A percentile compares a stretch with the other conserved stretches of the same genome.
Conservation (phyloP, 2,113 vertebrate genomes). For the Jaculus jaculus region DNA sequence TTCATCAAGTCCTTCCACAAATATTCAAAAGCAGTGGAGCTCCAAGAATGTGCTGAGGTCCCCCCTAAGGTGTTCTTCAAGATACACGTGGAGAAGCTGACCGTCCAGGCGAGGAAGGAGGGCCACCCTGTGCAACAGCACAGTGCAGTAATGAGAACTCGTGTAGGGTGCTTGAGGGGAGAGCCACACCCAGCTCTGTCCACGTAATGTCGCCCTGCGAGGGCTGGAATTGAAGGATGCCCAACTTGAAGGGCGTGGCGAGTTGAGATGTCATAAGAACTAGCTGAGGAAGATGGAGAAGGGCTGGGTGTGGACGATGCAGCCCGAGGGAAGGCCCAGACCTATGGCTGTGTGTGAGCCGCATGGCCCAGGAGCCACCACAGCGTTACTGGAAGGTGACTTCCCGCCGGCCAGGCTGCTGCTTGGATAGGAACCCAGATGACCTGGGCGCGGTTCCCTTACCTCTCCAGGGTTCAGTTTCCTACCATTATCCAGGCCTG, state of each 20-base stretch:
- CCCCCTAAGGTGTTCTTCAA: not conserved
- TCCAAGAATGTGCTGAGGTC: accelerated
- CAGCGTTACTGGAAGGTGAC: too few species aligned
- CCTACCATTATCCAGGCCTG: not conserved
- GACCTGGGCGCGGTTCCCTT: accelerated
- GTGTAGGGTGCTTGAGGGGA: not conserved
- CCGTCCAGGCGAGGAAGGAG: accelerated
- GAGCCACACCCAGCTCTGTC: not conserved
- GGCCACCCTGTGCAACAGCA: accelerated
- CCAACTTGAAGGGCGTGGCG: not conserved
- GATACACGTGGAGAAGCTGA: accelerated
- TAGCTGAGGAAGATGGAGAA: too few species aligned
- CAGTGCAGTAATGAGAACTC: accelerated
- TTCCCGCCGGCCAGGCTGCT: accelerated
- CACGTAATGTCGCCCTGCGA: accelerated
- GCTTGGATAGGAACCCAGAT: not conserved
- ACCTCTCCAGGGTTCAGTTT: not conserved
- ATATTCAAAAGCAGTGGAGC: not conserved
- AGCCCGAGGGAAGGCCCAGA: too few species aligned
- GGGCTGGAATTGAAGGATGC: not conserved
- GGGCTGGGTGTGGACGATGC: not conserved
- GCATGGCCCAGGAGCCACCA: too few species aligned
- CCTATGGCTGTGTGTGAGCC: accelerated
- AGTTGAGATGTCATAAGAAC: too few species aligned
- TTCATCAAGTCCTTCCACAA: not conserved